These are phyloP conservation scores for Anableps anableps DNA, from an alignment of 2,797 vertebrate species.

Conservation along the genomic window DNA sequence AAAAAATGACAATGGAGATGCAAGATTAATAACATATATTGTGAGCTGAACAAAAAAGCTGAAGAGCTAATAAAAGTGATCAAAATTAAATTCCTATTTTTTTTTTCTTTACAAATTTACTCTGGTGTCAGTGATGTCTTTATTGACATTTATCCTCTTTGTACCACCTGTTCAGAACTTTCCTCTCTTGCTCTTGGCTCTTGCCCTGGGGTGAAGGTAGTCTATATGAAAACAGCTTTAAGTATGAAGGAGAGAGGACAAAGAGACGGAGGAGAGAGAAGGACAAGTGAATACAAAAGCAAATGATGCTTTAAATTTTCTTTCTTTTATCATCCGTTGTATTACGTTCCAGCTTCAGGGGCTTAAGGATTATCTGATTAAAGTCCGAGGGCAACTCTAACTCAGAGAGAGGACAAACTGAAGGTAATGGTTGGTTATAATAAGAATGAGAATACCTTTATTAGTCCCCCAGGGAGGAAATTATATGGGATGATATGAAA, in stretches of 20 bases:
- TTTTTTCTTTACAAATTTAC: background rate
- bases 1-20: too few species aligned
- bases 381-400: background rate
- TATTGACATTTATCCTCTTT: background rate
- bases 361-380: background rate
- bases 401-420: too few species aligned
- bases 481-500: too few species aligned
- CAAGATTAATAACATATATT: too few species aligned
- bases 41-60: too few species aligned
- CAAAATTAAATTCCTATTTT: too few species aligned
- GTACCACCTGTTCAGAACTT: background rate
- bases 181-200: background rate
- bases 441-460: too few species aligned
- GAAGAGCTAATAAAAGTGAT: too few species aligned
- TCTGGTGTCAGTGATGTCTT: background rate
- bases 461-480: too few species aligned
- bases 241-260: background rate
- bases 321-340: background rate
- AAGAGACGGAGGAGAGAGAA: background rate
- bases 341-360: background rate
- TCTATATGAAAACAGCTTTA: background rate
- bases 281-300: background rate
- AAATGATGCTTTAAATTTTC: too few species aligned
- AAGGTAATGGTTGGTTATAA: too few species aligned
- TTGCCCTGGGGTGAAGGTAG: too few species aligned